Base-by-base conservation (phyloP, 1,140 invertebrate species). In the Protaetia brevitarsis region DNA sequence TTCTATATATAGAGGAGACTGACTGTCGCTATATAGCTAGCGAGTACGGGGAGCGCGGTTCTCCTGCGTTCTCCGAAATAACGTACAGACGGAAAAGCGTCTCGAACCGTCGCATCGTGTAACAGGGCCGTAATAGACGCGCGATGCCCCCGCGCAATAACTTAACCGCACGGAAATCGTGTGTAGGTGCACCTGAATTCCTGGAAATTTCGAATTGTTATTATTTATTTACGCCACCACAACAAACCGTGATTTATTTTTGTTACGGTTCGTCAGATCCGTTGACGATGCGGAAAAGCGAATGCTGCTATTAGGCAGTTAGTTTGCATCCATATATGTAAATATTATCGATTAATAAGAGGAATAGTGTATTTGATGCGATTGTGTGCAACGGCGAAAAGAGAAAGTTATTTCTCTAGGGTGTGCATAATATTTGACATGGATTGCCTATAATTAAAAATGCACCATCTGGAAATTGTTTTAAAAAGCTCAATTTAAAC, bases 1-100 rank as follows among this genome's bases (percentile, higher is more conserved):
- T 37, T 37, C 34, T 51, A 51, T 51, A 51, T 51, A 51, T 51
- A 51, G 41, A 51, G 34, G 41, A 51, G 41, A 51, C 41, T 51
- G 41, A 51, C 41, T 51, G 41, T 51, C 41, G 41, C 41, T 51
- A 51, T 7, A 10, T 37, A 37, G 10, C 34, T n/a, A n/a, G n/a
- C n/a, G n/a, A n/a, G 34, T 37, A 37, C 10, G 34, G 34, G 8
- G 16, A 10, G 34, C 2, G 11, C 34, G 34, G 34, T 8, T 37
- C 10, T 16, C 3, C 11, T 13, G 34, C n/a, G 16, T 37, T 37
- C 34, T 37, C 34, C 10, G 34, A 13, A 16, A 11, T 37, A 3
- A 13, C 34, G 16, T 16, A n/a, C 34, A 37, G n/a, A 37, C 10
- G 34, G 4, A 3, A 16, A 37, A n/a, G n/a, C 16, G 16, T 10